Evolutionary conservation across 2,797 vertebrate genomes (phyloP).

Genomic region (Melanotaenia nigrans): DNA sequence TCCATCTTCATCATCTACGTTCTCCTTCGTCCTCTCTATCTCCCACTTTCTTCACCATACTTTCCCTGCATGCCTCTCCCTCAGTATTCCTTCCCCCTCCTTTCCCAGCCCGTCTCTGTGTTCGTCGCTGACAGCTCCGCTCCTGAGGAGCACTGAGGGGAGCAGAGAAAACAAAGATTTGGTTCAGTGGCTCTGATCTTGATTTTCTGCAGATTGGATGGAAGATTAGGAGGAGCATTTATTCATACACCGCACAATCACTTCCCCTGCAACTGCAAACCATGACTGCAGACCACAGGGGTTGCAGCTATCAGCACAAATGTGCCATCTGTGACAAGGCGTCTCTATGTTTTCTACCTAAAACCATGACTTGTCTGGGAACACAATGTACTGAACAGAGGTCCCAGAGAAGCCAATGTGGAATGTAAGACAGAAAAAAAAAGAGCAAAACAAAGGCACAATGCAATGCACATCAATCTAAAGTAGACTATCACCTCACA

Average conservation of each 20-base stretch:
- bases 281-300: constrained; percentile 73
- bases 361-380: constrained; percentile 56
- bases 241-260: constrained; percentile 73
- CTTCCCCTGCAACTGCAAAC: constrained; percentile 67
- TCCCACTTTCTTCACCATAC: constrained; percentile 16
- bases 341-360: constrained; percentile 56
- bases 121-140: constrained; percentile 73
- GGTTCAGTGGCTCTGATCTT: constrained; percentile 81
- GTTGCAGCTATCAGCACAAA: constrained; percentile 72
- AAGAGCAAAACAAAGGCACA: constrained; percentile 41
- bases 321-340: constrained; percentile 75
- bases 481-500: constrained; percentile 36
- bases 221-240: constrained; percentile 76
- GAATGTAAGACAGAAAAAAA: constrained; percentile 22
- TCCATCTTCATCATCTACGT: constrained; percentile 30
- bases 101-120: constrained; percentile 48
- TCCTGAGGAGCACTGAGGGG: constrained; percentile 73
- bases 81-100: constrained; percentile 31
- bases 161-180: constrained; percentile 78
- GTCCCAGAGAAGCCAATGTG: constrained; percentile 46
- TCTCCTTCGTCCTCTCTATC: constrained; percentile 3
- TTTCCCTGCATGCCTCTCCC: constrained; percentile 33
- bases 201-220: constrained; percentile 81
- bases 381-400: constrained; percentile 50
- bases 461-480: constrained; percentile 14